These are phyloP conservation scores for Pherbina coryleti DNA, from an alignment of 2,888 invertebrate species.

Conservation along the genomic window DNA sequence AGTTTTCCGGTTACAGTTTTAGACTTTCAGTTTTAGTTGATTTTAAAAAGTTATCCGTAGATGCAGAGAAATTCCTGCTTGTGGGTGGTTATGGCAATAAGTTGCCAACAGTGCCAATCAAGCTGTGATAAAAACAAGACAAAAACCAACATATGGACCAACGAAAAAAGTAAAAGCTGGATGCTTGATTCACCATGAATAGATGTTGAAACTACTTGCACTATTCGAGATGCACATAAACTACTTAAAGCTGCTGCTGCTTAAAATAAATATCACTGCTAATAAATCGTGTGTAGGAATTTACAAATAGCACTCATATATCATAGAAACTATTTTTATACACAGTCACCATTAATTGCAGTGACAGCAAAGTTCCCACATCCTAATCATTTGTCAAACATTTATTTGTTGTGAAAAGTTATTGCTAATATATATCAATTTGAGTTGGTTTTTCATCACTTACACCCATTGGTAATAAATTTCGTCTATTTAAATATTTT, in stretches of 20 bases:
- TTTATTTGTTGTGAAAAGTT: neutral
- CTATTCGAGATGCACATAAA: neutral
- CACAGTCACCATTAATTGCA: neutral
- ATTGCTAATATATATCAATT: neutral
- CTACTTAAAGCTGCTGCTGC: too few relatives aligned
- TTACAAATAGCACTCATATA: neutral
- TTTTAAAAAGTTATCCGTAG: neutral
- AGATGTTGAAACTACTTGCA: neutral
- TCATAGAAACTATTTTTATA: neutral
- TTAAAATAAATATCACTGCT: too few relatives aligned
- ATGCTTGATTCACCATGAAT: neutral
- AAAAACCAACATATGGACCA: neutral
- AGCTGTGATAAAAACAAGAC: neutral
- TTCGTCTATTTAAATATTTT: neutral
- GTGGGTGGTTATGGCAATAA: neutral
- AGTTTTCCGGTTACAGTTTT: too few relatives aligned
- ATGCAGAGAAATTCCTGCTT: neutral
- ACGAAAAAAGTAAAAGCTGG: neutral
- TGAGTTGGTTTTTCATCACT: neutral
- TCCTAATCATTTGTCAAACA: too few relatives aligned
- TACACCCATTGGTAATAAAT: neutral
- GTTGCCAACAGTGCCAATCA: neutral
- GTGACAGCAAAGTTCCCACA: neutral
- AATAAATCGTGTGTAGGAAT: too few relatives aligned
- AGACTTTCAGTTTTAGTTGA: too few relatives aligned